phyloP scores from a whole-genome alignment of 1,140 invertebrate species.

The Drosophila ambigua region DNA sequence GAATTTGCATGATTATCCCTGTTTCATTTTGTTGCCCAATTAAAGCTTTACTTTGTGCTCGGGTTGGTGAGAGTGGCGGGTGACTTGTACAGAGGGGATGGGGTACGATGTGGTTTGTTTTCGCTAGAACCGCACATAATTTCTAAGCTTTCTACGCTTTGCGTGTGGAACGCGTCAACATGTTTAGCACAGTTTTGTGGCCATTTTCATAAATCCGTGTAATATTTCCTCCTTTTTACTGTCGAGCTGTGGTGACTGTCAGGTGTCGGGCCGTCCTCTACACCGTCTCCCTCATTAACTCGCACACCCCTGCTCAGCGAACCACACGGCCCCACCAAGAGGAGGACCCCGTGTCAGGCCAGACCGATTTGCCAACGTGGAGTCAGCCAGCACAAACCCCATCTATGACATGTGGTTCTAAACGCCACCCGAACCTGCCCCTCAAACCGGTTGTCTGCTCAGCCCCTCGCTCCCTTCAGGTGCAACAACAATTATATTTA shows the following conservation, averaged over 20 bases:
- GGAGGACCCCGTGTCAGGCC: slow-evolving; percentile 16
- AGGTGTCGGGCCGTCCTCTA: slow-evolving; percentile 1
- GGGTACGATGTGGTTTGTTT: not conserved
- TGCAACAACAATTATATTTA: slow-evolving; percentile 72
- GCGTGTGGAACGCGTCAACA: slow-evolving; percentile 68
- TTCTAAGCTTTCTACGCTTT: slow-evolving; percentile 33
- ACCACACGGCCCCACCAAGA: not conserved
- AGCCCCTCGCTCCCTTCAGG: too few species aligned
- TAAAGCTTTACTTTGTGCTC: slow-evolving; percentile 26
- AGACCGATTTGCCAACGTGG: slow-evolving; percentile 48
- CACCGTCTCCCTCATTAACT: too few species aligned
- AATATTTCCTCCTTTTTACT: slow-evolving; percentile 31
- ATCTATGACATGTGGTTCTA: slow-evolving; percentile 48
- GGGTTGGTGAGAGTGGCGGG: not conserved
- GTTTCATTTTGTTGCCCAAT: slow-evolving; percentile 55
- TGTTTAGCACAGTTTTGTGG: slow-evolving; percentile 73
- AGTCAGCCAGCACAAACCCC: slow-evolving; percentile 10
- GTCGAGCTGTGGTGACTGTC: slow-evolving; percentile 34
- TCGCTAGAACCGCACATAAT: slow-evolving; percentile 34
- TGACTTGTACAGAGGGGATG: not conserved
- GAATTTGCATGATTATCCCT: too few species aligned
- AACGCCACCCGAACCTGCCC: slow-evolving; percentile 3
- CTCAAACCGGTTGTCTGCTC: slow-evolving; percentile 15
- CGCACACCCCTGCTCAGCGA: not conserved
- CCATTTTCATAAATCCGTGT: slow-evolving; percentile 69